Evolutionary conservation across 2,888 invertebrate species (phyloP).

Genomic region (Zaprionus lineosus): DNA sequence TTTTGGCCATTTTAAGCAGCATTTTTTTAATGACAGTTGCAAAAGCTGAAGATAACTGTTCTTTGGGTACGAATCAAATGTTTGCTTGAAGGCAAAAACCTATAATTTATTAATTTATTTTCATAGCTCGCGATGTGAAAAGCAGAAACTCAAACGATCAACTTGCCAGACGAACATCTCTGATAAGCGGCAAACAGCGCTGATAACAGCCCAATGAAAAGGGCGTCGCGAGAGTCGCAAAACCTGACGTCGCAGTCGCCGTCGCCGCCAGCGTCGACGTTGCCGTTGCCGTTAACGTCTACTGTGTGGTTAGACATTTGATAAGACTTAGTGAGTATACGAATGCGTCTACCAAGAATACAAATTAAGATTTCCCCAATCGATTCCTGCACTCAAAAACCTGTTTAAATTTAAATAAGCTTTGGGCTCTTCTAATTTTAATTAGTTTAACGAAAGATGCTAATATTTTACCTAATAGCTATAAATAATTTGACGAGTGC

Average conservation of each 20-base stretch:
- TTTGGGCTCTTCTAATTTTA: too few relatives aligned
- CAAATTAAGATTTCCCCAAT: too few relatives aligned
- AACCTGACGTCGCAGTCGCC: too few relatives aligned
- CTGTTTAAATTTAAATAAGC: too few relatives aligned
- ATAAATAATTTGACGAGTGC: too few relatives aligned
- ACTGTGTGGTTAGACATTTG: neutral
- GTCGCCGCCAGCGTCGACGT: neutral
- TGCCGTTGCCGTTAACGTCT: neutral
- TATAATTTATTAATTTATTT: constrained; percentile 12
- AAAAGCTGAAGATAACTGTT: neutral
- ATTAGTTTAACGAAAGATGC: too few relatives aligned
- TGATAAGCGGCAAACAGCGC: constrained; percentile 38
- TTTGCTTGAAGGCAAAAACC: constrained; percentile 8
- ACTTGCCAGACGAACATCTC: constrained; percentile 37
- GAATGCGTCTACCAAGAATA: neutral
- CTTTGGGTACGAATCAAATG: neutral
- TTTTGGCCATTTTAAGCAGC: too few relatives aligned
- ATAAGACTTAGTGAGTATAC: neutral
- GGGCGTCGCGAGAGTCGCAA: constrained; percentile 32
- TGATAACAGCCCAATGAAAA: constrained; percentile 20
- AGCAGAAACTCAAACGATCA: constrained; percentile 6
- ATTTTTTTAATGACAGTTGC: neutral
- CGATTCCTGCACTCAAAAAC: too few relatives aligned
- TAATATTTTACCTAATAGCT: too few relatives aligned
- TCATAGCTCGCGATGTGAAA: constrained; percentile 20